Conservation (phyloP, 2,888 invertebrate species). For the Lasiommata megera region DNA sequence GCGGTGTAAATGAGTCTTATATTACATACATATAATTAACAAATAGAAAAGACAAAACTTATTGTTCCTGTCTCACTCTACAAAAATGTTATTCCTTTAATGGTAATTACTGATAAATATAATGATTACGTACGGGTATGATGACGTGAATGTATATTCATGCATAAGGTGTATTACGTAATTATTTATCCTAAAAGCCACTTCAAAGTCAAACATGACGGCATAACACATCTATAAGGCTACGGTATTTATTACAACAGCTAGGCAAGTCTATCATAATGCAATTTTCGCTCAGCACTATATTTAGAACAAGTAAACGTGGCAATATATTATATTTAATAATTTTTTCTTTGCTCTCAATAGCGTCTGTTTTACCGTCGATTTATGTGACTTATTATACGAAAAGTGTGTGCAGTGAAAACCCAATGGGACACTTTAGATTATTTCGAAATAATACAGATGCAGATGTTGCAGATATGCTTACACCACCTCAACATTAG, state of each 20-base stretch:
- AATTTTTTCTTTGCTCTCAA: conserved; percentile 47
- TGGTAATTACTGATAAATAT: too few species aligned
- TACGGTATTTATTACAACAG: neutral
- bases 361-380: conserved; percentile 52
- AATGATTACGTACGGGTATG: too few species aligned
- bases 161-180: too few species aligned
- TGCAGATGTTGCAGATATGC: neutral
- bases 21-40: neutral
- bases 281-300: conserved; percentile 21
- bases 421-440: conserved; percentile 53
- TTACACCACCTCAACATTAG: conserved; percentile 1
- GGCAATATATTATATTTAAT: conserved; percentile 41
- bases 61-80: too few species aligned
- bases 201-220: neutral
- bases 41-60: neutral
- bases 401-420: conserved; percentile 48
- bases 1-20: too few species aligned
- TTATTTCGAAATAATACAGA: conserved; percentile 33
- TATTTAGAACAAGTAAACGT: conserved; percentile 27
- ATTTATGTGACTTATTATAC: conserved; percentile 55
- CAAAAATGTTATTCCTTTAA: too few species aligned
- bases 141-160: too few species aligned
- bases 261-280: conserved; percentile 19
- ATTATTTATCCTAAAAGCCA: too few species aligned
- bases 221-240: conserved; percentile 14